These are phyloP conservation scores for Falco punctatus DNA, from an alignment of 2,113 vertebrate genomes.

Conservation along the genomic window DNA sequence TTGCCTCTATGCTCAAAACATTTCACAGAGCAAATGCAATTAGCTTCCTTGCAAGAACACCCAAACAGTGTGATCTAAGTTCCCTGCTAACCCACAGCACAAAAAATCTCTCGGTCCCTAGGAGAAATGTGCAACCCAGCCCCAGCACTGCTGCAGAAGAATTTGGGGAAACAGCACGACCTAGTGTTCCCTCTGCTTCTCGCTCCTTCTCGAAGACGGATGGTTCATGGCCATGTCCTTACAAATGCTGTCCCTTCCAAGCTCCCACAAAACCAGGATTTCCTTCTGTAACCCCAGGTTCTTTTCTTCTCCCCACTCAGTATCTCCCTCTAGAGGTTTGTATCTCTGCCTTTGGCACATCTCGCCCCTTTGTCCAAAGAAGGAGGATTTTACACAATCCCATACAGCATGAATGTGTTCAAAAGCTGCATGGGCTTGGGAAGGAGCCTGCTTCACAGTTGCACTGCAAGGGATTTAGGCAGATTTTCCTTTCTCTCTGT, in stretches of 20 bases:
- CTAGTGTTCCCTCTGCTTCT: conserved; percentile 60
- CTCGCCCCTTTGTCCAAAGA: neutral
- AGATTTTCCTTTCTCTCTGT: neutral
- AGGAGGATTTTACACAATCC: neutral
- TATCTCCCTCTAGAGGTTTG: neutral
- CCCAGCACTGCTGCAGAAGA: neutral
- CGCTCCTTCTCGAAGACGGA: fast-evolving
- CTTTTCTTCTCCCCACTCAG: neutral
- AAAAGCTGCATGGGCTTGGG: neutral
- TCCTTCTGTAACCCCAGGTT: neutral
- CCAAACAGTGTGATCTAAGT: neutral
- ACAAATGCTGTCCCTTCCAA: neutral
- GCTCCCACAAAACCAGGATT: neutral
- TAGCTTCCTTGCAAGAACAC: neutral
- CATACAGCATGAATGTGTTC: neutral
- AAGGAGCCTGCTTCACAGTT: neutral
- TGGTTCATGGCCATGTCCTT: neutral
- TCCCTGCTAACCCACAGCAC: neutral
- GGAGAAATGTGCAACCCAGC: neutral
- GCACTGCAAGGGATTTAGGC: neutral
- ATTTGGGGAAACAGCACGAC: conserved; percentile 68
- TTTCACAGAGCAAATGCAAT: neutral
- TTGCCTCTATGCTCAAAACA: neutral
- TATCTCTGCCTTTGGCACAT: neutral
- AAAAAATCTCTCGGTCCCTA: neutral